These are phyloP conservation scores for Nebria brevicollis DNA, from an alignment of 2,888 invertebrate species.

Conservation along the genomic window DNA sequence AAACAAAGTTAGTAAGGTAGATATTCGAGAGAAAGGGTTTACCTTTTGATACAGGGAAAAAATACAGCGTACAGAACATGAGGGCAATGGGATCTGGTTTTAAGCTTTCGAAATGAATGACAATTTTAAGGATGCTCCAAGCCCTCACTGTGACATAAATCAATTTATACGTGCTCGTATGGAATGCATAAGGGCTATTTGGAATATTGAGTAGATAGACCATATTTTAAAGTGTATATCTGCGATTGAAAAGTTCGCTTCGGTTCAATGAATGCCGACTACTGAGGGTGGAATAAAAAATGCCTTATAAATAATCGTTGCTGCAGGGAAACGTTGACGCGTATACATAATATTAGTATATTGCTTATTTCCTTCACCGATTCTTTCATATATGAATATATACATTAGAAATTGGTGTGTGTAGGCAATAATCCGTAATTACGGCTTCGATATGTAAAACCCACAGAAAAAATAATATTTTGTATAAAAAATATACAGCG, in stretches of 20 bases:
- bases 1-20: background rate
- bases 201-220: constrained; percentile 1
- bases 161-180: background rate
- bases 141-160: background rate
- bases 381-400: background rate
- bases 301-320: background rate
- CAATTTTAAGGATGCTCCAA: background rate
- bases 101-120: background rate
- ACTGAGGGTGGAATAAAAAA: background rate
- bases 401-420: background rate
- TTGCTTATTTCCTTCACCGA: background rate
- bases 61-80: background rate
- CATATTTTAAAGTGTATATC: constrained; percentile 1
- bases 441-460: no score
- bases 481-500: no score
- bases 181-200: background rate
- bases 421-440: no score
- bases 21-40: background rate
- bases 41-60: background rate
- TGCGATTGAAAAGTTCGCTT: background rate
- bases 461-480: no score
- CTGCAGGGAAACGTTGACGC: background rate
- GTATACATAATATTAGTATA: background rate
- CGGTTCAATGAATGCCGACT: constrained; percentile 1
- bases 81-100: background rate